phyloP scores from a whole-genome alignment of 2,113 vertebrate genomes.

The Pelodiscus sinensis region DNA sequence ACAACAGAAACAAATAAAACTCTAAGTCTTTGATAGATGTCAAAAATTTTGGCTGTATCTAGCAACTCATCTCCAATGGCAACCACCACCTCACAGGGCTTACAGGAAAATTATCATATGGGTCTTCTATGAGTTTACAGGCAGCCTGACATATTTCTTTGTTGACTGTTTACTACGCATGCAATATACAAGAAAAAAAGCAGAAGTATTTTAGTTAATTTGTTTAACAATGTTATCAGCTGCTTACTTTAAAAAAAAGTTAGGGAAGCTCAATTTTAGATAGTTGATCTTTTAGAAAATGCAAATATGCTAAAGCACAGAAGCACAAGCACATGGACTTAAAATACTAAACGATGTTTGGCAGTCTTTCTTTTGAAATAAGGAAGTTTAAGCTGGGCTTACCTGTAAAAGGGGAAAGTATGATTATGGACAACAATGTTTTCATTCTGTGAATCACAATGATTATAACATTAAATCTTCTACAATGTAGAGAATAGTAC shows the following conservation, averaged over 20 bases:
- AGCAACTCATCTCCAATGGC: neutral
- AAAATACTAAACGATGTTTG: neutral
- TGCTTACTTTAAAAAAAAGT: neutral
- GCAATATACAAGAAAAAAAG: neutral
- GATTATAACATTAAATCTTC: neutral
- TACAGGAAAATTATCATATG: slow-evolving; percentile 7
- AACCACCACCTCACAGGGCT: neutral
- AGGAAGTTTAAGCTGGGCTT: neutral
- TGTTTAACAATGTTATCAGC: slow-evolving; percentile 17
- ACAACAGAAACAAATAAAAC: slow-evolving; percentile 7
- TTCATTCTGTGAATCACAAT: neutral
- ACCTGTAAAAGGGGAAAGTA: neutral
- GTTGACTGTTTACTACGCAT: neutral
- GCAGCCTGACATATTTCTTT: neutral
- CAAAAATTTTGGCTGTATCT: neutral
- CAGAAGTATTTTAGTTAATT: slow-evolving; percentile 3
- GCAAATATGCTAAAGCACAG: neutral
- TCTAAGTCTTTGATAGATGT: neutral
- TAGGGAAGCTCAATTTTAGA: neutral
- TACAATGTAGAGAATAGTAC: neutral
- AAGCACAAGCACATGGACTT: neutral
- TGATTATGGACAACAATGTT: neutral
- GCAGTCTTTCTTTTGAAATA: neutral
- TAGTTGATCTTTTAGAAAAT: neutral
- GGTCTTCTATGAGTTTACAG: neutral